Percentiles rank a stretch among this genome's conserved stretches.
phyloP scores from a whole-genome alignment of 2,888 invertebrate species.

The Drosophila sordidula region DNA sequence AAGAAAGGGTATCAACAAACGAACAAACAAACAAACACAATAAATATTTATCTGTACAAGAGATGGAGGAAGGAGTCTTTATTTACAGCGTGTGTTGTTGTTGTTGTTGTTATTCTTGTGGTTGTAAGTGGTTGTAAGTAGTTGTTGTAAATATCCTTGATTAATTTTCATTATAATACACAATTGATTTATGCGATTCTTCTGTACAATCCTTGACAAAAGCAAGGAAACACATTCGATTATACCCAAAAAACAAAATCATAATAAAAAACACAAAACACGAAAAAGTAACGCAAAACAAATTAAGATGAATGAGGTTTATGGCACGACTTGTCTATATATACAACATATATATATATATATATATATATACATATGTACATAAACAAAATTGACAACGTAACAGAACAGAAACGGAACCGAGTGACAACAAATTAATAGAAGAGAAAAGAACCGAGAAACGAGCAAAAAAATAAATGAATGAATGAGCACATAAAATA shows the following conservation, averaged over 20 bases:
- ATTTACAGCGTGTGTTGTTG: constrained; percentile 67
- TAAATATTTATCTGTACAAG: constrained; percentile 74
- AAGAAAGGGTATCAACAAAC: constrained; percentile 52
- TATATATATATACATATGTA: constrained; percentile 29
- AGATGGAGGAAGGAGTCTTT: constrained; percentile 65
- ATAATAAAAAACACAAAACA: constrained; percentile 53
- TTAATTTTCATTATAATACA: constrained; percentile 52
- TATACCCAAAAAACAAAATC: constrained; percentile 22
- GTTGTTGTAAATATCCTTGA: constrained; percentile 42
- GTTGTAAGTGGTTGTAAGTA: constrained; percentile 35
- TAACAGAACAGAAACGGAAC: constrained; percentile 60
- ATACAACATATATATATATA: constrained; percentile 27
- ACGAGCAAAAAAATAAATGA: constrained; percentile 44
- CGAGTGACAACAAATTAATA: constrained; percentile 70
- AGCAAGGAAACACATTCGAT: constrained; percentile 27
- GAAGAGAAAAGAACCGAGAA: constrained; percentile 25
- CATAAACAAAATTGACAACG: constrained; percentile 9
- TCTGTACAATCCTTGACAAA: constrained; percentile 46
- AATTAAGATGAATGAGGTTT: constrained; percentile 77
- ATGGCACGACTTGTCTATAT: constrained; percentile 59
- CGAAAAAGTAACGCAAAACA: constrained; percentile 54
- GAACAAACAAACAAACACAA: constrained; percentile 75
- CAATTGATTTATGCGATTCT: constrained; percentile 48
- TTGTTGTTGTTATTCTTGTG: constrained; percentile 52
- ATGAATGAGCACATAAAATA: constrained; percentile 76